Evolutionary conservation across 1,140 invertebrate species (phyloP), one percentile per base, ranked within the genome.

Genomic region (Latrodectus geometricus): DNA sequence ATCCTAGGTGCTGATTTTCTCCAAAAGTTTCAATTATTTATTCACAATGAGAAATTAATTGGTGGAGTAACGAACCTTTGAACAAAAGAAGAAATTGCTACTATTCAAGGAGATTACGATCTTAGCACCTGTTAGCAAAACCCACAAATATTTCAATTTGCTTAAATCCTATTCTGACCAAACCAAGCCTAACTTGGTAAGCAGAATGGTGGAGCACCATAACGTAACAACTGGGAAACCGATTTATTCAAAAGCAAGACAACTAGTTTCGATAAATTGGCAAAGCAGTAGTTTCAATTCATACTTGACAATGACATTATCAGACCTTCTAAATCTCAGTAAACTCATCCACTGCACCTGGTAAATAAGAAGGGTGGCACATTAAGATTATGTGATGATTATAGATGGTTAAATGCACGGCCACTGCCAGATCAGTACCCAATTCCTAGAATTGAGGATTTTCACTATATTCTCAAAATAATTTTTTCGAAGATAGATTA

Each of bases 241-340:
- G 17, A 35, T 81, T 9, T 69, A 50, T 69, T 9, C 11, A 50
- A 69, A 50, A 65, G n/a, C 61, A 48, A 81, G 78, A 81, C 78
- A 81, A 81, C 23, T 81, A 15, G 78, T 15, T 9, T 56, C 50
- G 23, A 15, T 35, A 14, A 21, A 52, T 21, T 69, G 20, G 78
- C 65, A 23, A 81, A 81, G 23, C 78, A 68, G 35, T 61, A 81
- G 87, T 83, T 70, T 65, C 35, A 70, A 15, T 69, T n/a, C 49
- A 73, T 73, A 52, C 20, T 77, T 15, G 48, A 70, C 3, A 69
- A 69, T 20, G 35, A 23, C 50, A 74, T 14, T 74, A 49, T 50
- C 8, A 49, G 15, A 49, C 35, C 20, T 1, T 90, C 90, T 9
- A 88, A 89, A 0, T 91, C 90, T 15, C 88, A 91, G 0, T 94